These are phyloP conservation scores for Thymelicus lineola DNA, from an alignment of 2,888 invertebrate genomes.

Conservation along the genomic window DNA sequence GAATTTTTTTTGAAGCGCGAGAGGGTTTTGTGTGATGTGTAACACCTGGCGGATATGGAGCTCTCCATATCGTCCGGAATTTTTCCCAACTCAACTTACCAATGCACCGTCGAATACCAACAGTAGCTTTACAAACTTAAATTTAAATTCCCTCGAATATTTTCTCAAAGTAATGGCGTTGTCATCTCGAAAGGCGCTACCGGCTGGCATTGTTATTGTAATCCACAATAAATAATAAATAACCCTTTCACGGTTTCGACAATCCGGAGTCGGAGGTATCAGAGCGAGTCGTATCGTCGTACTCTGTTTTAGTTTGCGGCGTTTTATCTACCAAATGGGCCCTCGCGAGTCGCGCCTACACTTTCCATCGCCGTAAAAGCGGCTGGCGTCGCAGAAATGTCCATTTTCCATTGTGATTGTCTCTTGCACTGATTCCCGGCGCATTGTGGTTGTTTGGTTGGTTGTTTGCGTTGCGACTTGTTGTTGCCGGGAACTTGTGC, in stretches of 20 bases:
- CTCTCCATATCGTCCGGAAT: too few species aligned
- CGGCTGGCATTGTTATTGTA: neutral
- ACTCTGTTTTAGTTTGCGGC: neutral
- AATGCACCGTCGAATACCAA: too few species aligned
- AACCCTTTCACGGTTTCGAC: slow-evolving; percentile 4
- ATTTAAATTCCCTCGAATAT: neutral
- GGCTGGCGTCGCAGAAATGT: slow-evolving; percentile 17
- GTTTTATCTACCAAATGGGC: slow-evolving; percentile 9
- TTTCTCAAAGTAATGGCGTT: neutral
- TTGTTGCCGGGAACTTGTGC: neutral
- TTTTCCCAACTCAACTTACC: too few species aligned
- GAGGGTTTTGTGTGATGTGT: too few species aligned
- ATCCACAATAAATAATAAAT: slow-evolving; percentile 1
- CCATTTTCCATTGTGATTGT: slow-evolving; percentile 24
- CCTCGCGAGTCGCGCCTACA: slow-evolving; percentile 10
- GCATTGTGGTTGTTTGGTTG: slow-evolving; percentile 8
- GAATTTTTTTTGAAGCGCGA: too few species aligned
- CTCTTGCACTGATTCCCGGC: slow-evolving; percentile 21
- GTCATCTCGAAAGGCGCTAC: neutral
- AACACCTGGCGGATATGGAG: too few species aligned
- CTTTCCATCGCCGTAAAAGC: slow-evolving; percentile 23
- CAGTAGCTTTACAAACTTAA: too few species aligned
- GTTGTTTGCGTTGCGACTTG: slow-evolving; percentile 6
- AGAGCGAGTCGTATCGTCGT: neutral
- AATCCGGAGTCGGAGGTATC: neutral